Percentiles rank a stretch among this genome's conserved stretches.
Conservation (phyloP, 35 echinoderm and acorn worm species). For the Diadema setosum region DNA sequence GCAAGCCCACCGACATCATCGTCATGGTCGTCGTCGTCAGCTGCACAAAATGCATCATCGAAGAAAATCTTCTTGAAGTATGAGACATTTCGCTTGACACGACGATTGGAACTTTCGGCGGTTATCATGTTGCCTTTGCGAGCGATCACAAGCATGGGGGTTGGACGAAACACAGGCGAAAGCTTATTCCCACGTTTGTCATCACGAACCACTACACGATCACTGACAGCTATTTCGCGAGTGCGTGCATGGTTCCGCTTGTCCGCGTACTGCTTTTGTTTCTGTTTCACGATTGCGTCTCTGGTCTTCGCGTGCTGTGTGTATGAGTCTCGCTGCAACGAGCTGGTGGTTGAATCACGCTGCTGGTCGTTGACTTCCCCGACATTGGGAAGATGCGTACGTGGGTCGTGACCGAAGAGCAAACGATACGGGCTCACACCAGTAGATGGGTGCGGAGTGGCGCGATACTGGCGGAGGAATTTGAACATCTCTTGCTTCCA, state of each 20-base stretch:
- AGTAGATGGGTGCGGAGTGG: constrained; percentile 40
- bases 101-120: not conserved
- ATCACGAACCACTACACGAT: not conserved
- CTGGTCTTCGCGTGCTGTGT: not conserved
- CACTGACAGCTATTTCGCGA: not conserved
- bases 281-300: not conserved
- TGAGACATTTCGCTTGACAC: not conserved
- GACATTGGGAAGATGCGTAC: constrained; percentile 13
- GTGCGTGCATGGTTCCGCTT: not conserved
- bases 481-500: not conserved
- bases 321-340: not conserved
- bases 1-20: not conserved
- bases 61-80: not conserved
- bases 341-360: no score
- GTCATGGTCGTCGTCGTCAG: not conserved
- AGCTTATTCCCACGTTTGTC: not conserved
- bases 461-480: constrained; percentile 39
- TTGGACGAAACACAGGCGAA: not conserved
- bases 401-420: not conserved
- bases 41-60: not conserved
- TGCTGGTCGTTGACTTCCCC: not conserved
- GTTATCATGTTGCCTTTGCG: not conserved
- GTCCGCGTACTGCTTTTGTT: not conserved
- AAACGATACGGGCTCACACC: constrained; percentile 23
- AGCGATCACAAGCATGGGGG: not conserved